Evolutionary conservation across 2,888 invertebrate species (phyloP), one percentile per base, ranked within the genome.

Genomic region (Laspeyria flexula): DNA sequence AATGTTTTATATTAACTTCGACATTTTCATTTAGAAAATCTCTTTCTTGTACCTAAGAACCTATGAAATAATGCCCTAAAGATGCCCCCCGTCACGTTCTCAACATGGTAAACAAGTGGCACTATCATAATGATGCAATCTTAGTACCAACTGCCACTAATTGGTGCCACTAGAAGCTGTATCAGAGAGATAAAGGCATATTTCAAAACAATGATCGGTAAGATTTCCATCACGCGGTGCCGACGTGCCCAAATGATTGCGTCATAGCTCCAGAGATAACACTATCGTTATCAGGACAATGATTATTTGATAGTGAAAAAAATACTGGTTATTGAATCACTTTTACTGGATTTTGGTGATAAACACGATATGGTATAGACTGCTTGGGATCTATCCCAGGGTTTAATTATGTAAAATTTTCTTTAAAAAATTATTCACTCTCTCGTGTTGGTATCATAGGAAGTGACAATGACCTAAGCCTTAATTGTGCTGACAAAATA

Each of bases 121-220:
- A 41, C 13, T 9, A 13, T 13, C 7, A 13, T 13, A 30, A 23
- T 52, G 51, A 52, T 52, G 51, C 51, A 52, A 52, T 44, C 13
- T 31, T 23, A 52, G 42, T 46, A 11, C 42, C 51, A 45, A 25
- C 13, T 51, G 31, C 34, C 45, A 45, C 41, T 51, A 45, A 51
- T 52, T 52, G 42, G 51, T 52, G 25, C 51, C 45, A 45, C 31
- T 7, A 31, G 7, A 21, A 23, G 37, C 29, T 27, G 41, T 52
- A 52, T 52, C 51, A 12, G 12, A 3, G 31, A 27, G 51, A 52
- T 52, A 52, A 52, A 37, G 21, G 1, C 12, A 35, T 10, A 30
- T 30, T 37, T 46, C 37, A 45, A 52, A 52, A 52, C 51, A 52
- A 52, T 45, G 41, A 37, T 41, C 11, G 11, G 12, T 1, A 31